Percentiles rank a stretch among this genome's conserved stretches.
Evolutionary conservation across 2,113 vertebrate species (phyloP).

Genomic region (Danionella cerebrum): DNA sequence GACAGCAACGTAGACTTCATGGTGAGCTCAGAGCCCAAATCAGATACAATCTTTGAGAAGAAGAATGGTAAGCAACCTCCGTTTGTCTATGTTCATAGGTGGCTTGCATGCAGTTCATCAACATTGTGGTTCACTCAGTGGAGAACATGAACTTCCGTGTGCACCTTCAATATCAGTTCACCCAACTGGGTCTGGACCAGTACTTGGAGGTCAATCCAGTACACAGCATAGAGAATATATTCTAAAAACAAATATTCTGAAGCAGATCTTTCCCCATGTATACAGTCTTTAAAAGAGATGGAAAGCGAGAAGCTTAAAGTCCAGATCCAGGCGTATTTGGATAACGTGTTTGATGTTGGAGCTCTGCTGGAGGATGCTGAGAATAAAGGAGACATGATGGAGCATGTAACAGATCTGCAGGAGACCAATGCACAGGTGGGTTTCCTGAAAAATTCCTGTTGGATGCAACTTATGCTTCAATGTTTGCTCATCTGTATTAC

Average conservation of each 20-base stretch:
- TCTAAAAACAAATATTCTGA: too few species aligned
- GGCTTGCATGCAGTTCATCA: conserved; percentile 99
- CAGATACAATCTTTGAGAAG: neutral
- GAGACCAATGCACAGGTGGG: conserved; percentile 77
- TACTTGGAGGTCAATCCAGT: conserved; percentile 77
- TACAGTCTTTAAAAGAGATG: conserved; percentile 74
- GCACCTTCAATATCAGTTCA: conserved; percentile 93
- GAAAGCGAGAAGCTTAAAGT: conserved; percentile 95
- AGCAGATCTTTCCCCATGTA: neutral
- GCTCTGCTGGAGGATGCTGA: conserved; percentile 89
- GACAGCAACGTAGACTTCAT: conserved; percentile 95
- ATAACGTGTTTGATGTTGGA: conserved; percentile 90
- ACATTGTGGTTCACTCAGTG: conserved; percentile 97
- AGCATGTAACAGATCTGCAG: conserved; percentile 84
- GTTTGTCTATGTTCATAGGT: conserved; percentile 61
- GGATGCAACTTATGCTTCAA: neutral
- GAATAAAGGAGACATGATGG: conserved; percentile 78
- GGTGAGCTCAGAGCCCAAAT: conserved; percentile 58
- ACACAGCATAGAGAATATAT: neutral
- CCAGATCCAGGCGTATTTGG: conserved; percentile 97
- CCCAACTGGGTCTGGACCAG: conserved; percentile 81
- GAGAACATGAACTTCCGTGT: conserved; percentile 99
- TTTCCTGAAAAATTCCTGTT: too few species aligned
- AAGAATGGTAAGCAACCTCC: neutral
- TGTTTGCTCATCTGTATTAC: neutral